phyloP scores from a whole-genome alignment of 2,797 vertebrate species.

The Coregonus ussuriensis region DNA sequence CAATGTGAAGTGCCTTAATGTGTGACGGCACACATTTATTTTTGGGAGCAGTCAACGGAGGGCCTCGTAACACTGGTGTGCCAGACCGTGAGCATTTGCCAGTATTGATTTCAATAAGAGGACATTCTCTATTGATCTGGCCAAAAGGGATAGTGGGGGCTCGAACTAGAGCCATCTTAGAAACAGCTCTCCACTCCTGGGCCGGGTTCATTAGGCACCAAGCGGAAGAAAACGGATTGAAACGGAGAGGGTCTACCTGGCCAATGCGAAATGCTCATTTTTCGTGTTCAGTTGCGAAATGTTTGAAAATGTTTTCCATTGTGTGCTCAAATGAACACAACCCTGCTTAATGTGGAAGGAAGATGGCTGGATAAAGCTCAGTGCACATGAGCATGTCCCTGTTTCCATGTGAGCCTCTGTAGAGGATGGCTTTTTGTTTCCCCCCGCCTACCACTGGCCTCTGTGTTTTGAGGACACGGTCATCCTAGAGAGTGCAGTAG shows the following conservation, averaged over 20 bases:
- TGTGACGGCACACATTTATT: neutral
- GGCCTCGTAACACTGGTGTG: neutral
- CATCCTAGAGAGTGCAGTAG: neutral
- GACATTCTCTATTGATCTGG: conserved; percentile 57
- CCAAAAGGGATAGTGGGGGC: conserved; percentile 5
- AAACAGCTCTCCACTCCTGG: neutral
- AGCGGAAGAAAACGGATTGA: neutral
- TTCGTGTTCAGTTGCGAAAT: neutral
- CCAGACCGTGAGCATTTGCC: conserved; percentile 22
- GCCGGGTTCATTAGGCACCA: conserved; percentile 28
- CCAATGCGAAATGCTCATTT: too few relatives aligned
- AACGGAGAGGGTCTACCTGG: neutral
- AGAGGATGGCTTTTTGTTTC: too few relatives aligned
- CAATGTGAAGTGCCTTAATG: too few relatives aligned
- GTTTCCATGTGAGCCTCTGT: too few relatives aligned
- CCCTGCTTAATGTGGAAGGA: conserved; percentile 25
- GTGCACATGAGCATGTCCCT: neutral
- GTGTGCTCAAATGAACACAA: neutral
- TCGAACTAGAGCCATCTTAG: conserved; percentile 35
- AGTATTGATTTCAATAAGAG: conserved; percentile 49
- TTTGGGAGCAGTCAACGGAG: neutral
- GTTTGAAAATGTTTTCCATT: neutral
- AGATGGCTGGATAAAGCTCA: neutral
- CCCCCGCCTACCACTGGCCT: neutral
- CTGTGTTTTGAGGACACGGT: neutral